Percentiles rank a stretch among this genome's conserved stretches.
Evolutionary conservation across 2,888 invertebrate species (phyloP).

Genomic region (Nomada fabriciana): DNA sequence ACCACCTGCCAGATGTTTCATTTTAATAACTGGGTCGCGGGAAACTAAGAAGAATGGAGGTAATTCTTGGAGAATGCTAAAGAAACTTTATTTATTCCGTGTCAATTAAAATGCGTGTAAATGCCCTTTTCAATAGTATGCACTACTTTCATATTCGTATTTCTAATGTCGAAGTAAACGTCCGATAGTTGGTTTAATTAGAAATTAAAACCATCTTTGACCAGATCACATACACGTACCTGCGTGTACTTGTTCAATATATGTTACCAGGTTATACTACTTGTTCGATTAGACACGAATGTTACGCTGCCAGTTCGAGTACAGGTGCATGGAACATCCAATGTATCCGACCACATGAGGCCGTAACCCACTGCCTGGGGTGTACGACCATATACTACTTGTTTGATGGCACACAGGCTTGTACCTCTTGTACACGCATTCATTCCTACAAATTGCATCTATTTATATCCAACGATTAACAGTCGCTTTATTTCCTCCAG

Average conservation of each 20-base stretch:
- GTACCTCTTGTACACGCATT: not conserved
- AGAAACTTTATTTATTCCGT: not conserved
- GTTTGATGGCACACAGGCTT: conserved; percentile 1
- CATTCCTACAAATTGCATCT: too few species aligned
- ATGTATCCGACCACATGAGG: not conserved
- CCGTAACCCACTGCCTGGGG: conserved; percentile 2
- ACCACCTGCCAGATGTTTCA: conserved; percentile 37
- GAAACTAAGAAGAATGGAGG: not conserved
- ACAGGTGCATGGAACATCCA: conserved; percentile 9
- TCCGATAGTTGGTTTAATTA: not conserved
- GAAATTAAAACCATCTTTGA: not conserved
- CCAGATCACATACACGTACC: too few species aligned
- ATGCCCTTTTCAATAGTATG: not conserved
- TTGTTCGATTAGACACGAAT: conserved; percentile 3
- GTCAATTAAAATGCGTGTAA: not conserved
- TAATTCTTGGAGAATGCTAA: not conserved
- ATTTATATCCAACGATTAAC: too few species aligned
- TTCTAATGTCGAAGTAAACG: not conserved
- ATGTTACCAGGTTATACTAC: not conserved
- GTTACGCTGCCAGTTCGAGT: conserved; percentile 11
- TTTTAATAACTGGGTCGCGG: not conserved
- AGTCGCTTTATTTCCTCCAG: not conserved
- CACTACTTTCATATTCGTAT: not conserved
- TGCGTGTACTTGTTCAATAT: not conserved
- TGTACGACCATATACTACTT: conserved; percentile 1